These are phyloP conservation scores for Oreochromis niloticus DNA, from an alignment of 2,113 vertebrate species.

Conservation along the genomic window DNA sequence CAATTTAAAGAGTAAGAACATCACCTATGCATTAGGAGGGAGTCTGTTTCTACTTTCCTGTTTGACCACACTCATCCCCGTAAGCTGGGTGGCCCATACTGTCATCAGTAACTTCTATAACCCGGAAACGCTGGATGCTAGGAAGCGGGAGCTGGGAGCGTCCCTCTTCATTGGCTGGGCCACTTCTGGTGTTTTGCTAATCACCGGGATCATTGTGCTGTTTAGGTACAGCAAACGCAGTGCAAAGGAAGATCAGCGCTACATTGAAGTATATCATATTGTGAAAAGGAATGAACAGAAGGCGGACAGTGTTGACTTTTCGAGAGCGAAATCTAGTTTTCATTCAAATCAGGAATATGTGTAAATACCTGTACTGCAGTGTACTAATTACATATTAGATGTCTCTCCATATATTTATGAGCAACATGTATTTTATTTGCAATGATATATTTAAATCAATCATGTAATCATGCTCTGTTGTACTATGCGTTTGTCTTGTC, in stretches of 20 bases:
- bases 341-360: constrained; percentile 42
- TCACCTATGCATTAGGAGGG: constrained; percentile 56
- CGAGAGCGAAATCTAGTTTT: neutral
- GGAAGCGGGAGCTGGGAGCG: constrained; percentile 68
- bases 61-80: constrained; percentile 66
- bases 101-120: constrained; percentile 71
- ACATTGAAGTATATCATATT: neutral
- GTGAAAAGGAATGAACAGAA: neutral
- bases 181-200: constrained; percentile 57
- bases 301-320: neutral
- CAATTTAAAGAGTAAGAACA: constrained; percentile 50
- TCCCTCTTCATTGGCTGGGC: constrained; percentile 75
- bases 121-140: constrained; percentile 45
- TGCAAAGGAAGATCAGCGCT: constrained; percentile 6
- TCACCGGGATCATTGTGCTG: constrained; percentile 57
- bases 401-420: neutral
- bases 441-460: neutral
- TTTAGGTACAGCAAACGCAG: constrained; percentile 46
- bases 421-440: neutral
- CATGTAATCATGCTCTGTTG: neutral
- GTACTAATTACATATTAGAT: neutral
- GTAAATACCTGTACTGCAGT: neutral
- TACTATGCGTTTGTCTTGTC: neutral
- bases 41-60: constrained; percentile 61
- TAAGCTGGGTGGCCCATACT: constrained; percentile 66